A percentile compares a stretch with the other conserved stretches of the same genome.
These are phyloP conservation scores for Muntiacus reevesi DNA, from an alignment of 2,113 vertebrate species.

Conservation along the genomic window DNA sequence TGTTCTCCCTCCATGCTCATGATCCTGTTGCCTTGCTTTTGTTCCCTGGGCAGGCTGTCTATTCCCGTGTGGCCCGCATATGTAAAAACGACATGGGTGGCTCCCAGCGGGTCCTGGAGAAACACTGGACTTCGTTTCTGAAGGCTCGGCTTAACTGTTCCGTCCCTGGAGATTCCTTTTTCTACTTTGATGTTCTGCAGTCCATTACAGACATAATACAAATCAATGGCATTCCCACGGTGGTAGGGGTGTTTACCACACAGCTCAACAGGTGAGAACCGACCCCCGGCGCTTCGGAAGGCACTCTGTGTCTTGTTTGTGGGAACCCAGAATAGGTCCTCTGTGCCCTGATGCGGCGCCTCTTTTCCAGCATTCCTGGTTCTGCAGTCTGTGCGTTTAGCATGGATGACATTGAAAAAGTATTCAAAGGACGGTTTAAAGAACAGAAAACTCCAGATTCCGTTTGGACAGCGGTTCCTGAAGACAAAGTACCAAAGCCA, in stretches of 20 bases:
- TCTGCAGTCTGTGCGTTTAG: conserved; percentile 98
- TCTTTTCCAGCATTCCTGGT: conserved; percentile 91
- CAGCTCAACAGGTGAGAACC: conserved; percentile 96
- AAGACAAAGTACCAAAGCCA: conserved; percentile 96
- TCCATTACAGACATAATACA: conserved; percentile 95
- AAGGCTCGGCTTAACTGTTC: conserved; percentile 98
- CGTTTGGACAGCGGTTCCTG: conserved; percentile 96
- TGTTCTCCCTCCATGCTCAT: conserved; percentile 41
- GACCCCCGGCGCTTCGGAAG: background rate
- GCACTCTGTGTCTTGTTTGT: background rate
- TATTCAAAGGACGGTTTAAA: conserved; percentile 95
- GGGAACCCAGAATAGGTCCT: background rate
- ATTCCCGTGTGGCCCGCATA: conserved; percentile 97
- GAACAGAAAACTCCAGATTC: conserved; percentile 98
- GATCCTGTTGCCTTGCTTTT: background rate
- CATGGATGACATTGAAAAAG: conserved; percentile 97
- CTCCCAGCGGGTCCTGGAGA: conserved; percentile 97
- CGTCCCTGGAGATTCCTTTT: conserved; percentile 96
- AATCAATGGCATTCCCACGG: conserved; percentile 90
- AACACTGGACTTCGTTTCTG: conserved; percentile 98
- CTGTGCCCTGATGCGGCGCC: background rate
- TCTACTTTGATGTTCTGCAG: conserved; percentile 99
- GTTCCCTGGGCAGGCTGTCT: conserved; percentile 87
- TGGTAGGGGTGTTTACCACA: conserved; percentile 97
- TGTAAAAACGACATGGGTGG: conserved; percentile 98